Percentiles rank a stretch among this genome's conserved stretches.
phyloP scores from a whole-genome alignment of 2,797 vertebrate genomes.

The Geotrypetes seraphini region DNA sequence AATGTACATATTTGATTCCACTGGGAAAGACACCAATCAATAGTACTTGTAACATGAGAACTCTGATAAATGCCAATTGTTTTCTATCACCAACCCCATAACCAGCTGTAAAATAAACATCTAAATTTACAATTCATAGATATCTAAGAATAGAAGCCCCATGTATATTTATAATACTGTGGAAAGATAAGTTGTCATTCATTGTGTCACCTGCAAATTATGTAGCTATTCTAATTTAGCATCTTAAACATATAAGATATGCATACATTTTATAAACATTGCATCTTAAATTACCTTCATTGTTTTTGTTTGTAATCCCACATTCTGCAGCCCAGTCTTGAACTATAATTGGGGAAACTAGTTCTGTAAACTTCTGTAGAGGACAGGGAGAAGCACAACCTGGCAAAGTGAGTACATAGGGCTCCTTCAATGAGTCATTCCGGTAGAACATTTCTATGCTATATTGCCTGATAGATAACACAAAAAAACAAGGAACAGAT shows the following conservation, averaged over 20 bases:
- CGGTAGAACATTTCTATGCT: slow-evolving; percentile 72
- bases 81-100: too few relatives aligned
- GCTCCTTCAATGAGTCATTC: slow-evolving; percentile 61
- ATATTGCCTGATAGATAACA: slow-evolving; percentile 54
- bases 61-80: too few relatives aligned
- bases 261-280: neutral
- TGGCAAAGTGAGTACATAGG: slow-evolving; percentile 58
- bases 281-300: slow-evolving; percentile 13
- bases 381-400: slow-evolving; percentile 73
- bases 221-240: neutral
- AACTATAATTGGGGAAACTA: slow-evolving; percentile 56
- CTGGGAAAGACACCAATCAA: too few relatives aligned
- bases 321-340: slow-evolving; percentile 68
- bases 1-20: too few relatives aligned
- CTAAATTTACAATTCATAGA: too few relatives aligned
- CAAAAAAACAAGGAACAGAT: slow-evolving; percentile 14
- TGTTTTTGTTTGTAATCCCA: neutral
- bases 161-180: too few relatives aligned
- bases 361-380: slow-evolving; percentile 55
- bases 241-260: neutral
- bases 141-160: too few relatives aligned
- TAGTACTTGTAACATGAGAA: too few relatives aligned
- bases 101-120: too few relatives aligned
- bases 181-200: neutral
- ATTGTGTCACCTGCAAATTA: neutral